phyloP scores from a whole-genome alignment of 2,797 vertebrate species.

The Girardinus metallicus region DNA sequence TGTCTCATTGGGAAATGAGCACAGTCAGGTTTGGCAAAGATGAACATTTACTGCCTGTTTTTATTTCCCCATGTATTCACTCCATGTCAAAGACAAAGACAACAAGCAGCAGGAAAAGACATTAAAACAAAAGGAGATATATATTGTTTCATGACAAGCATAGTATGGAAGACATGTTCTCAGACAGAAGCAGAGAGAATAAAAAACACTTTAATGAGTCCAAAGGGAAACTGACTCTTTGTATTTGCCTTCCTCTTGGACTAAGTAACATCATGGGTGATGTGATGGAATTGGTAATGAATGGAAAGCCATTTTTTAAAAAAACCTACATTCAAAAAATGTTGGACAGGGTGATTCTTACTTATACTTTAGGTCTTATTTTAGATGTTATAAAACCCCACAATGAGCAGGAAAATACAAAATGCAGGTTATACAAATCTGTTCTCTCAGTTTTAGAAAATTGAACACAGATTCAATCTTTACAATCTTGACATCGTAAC shows the following conservation, averaged over 20 bases:
- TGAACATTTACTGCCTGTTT: conserved; percentile 45
- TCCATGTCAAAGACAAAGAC: conserved; percentile 52
- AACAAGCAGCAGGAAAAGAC: conserved; percentile 34
- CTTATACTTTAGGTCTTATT: neutral
- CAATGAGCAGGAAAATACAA: neutral
- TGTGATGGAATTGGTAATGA: conserved; percentile 53
- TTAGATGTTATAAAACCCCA: neutral
- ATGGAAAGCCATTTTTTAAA: conserved; percentile 48
- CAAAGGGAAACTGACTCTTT: conserved; percentile 30
- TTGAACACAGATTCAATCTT: neutral
- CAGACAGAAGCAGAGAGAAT: conserved; percentile 22
- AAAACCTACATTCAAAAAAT: neutral
- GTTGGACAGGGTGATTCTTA: neutral
- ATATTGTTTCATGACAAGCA: conserved; percentile 36
- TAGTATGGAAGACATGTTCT: conserved; percentile 65
- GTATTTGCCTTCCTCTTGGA: conserved; percentile 36
- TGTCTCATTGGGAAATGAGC: conserved; percentile 59
- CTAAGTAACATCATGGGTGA: conserved; percentile 54
- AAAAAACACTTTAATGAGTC: conserved; percentile 42
- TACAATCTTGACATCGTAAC: neutral
- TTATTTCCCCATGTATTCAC: conserved; percentile 49
- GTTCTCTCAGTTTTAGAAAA: neutral
- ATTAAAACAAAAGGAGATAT: conserved; percentile 61
- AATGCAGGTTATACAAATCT: neutral
- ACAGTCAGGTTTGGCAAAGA: conserved; percentile 45